Evolutionary conservation across 2,888 invertebrate genomes (phyloP).

Genomic region (Sarcophaga caerulescens): DNA sequence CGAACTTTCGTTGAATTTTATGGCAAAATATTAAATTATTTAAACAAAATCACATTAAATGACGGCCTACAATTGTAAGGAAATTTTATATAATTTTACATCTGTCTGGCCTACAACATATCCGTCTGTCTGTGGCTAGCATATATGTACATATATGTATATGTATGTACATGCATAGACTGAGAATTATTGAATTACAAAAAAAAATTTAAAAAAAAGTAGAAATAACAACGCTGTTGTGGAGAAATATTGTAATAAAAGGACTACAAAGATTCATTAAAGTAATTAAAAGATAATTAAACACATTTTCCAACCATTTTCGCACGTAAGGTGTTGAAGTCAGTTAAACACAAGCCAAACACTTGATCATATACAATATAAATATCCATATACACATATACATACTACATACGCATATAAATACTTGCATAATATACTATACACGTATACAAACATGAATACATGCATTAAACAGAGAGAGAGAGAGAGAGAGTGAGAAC

Average conservation of each 20-base stretch:
- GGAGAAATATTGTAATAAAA: not conserved
- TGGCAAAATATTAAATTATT: not conserved
- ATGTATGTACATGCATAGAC: not conserved
- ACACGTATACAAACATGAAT: too few relatives aligned
- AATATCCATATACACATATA: not conserved
- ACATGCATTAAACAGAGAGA: too few relatives aligned
- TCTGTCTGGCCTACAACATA: not conserved
- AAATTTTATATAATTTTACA: conserved; percentile 30
- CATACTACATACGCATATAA: not conserved
- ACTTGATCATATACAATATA: conserved; percentile 40
- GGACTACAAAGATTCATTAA: conserved; percentile 58
- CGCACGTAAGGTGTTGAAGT: conserved; percentile 67
- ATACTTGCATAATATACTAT: not conserved
- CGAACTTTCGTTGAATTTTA: not conserved
- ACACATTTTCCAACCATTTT: conserved; percentile 66
- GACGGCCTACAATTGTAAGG: conserved; percentile 16
- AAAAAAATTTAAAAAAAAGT: not conserved
- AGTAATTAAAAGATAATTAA: conserved; percentile 68
- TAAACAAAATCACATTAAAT: conserved; percentile 3
- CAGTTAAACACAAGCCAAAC: conserved; percentile 65
- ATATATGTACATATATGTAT: not conserved
- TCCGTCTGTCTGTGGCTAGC: not conserved
- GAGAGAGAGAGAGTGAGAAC: too few relatives aligned
- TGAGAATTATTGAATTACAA: not conserved
- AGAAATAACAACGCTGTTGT: not conserved